Percentiles rank a stretch among this genome's conserved stretches.
Conservation (phyloP, 1,140 invertebrate species). For the Drosophila carrolli region DNA sequence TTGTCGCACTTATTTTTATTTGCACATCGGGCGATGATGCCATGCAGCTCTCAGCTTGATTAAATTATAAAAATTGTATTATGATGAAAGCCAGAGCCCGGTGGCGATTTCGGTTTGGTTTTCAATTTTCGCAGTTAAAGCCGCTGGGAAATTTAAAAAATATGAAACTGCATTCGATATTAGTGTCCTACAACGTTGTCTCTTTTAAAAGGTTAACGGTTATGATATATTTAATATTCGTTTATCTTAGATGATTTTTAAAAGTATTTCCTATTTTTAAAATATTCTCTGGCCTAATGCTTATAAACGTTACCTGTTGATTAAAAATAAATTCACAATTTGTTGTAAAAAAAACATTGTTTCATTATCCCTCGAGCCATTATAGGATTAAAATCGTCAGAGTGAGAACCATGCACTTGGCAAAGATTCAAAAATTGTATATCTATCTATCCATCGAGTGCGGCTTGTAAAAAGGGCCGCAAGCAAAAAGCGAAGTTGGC, state of each 20-base stretch:
- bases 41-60: slow-evolving; percentile 66
- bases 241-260: no score
- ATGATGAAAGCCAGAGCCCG: slow-evolving; percentile 50
- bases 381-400: not conserved
- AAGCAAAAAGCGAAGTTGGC: slow-evolving; percentile 42
- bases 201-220: no score
- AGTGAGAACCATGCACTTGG: slow-evolving; percentile 11
- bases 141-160: not conserved
- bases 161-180: not conserved
- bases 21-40: slow-evolving; percentile 53
- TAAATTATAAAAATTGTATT: slow-evolving; percentile 82
- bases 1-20: slow-evolving; percentile 81
- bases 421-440: slow-evolving; percentile 17
- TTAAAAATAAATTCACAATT: no score
- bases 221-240: no score
- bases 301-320: no score
- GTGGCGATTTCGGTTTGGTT: slow-evolving; percentile 26
- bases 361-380: not conserved
- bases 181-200: no score
- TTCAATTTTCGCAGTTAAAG: not conserved
- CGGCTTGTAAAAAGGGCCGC: slow-evolving; percentile 2
- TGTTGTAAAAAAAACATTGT: no score
- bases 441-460: slow-evolving; percentile 39
- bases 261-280: no score
- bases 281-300: no score